Base-by-base conservation (phyloP, 2,888 invertebrate genomes). In the Coremacera marginata region DNA sequence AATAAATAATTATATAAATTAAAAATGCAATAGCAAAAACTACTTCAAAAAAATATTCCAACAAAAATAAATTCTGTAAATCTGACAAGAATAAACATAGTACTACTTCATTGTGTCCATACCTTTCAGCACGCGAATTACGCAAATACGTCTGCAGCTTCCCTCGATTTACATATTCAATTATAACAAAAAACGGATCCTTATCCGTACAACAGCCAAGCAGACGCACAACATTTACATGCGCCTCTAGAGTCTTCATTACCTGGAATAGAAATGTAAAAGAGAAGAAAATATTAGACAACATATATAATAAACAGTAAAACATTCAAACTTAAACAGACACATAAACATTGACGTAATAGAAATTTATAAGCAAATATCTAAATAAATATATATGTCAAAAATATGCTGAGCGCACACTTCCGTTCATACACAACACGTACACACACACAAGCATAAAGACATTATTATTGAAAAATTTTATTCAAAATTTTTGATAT, bases 141-240 rank as follows among this genome's bases (percentile, higher is more conserved):
- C 98, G 90, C 37, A 98, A 91, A 88, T 95, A 97, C 84, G 95
- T 94, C 89, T 97, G 97, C 75, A 98, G 91, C 89, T 97, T 97
- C 0, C 98, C 98, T 27, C 94, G 92, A 83, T 94, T 93, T 9
- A 97, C 95, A 87, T 95, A 97, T 89, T 98, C 98, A 93, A 98
- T 94, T 83, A 98, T 95, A 27, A 98, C 95, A 86, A 97, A 94
- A 78, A 96, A 93, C 11, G 98, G 98, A 87, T 97, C 97, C 89
- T 93, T 95, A 82, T 96, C 96, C 5, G 96, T 96, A 88, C 97
- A 98, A 86, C 96, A 96, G 2, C 96, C 97, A 44, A 97, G 90
- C 27, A 98, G 91, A 51, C 95, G 91, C 0, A 98, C 97, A 2
- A 98, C 96, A 86, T 98, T 97, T 0, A 95, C 94, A 91, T 98